These are phyloP conservation scores for Butorides virescens DNA, from an alignment of 2,113 vertebrate species.

Conservation along the genomic window DNA sequence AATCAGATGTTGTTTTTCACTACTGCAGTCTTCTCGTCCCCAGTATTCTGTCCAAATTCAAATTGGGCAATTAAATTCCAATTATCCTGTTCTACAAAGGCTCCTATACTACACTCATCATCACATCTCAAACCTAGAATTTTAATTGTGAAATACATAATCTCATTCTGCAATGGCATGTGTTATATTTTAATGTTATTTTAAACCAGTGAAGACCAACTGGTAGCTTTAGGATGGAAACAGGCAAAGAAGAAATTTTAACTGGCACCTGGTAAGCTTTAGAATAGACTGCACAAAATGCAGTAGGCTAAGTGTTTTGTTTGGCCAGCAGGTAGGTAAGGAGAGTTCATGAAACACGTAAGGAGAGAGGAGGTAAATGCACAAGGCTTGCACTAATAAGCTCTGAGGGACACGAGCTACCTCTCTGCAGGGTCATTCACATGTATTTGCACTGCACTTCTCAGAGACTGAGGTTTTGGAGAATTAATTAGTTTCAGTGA, in stretches of 20 bases:
- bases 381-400: background rate
- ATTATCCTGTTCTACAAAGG: background rate
- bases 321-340: background rate
- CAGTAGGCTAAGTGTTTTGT: background rate
- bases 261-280: background rate
- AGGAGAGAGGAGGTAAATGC: background rate
- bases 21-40: background rate
- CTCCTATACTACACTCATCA: background rate
- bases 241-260: background rate
- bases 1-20: constrained; percentile 10
- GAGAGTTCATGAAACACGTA: background rate
- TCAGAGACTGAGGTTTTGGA: background rate
- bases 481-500: background rate
- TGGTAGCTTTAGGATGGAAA: background rate
- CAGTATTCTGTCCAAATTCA: background rate
- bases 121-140: background rate
- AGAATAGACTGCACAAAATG: background rate
- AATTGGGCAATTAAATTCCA: background rate
- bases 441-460: background rate
- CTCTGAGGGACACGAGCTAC: background rate
- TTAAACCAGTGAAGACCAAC: background rate
- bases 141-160: background rate
- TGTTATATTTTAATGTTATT: background rate
- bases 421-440: background rate
- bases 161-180: background rate